A percentile compares a stretch with the other conserved stretches of the same genome.
Evolutionary conservation across 1,140 invertebrate genomes (phyloP).

Genomic region (Zaprionus nigranus): DNA sequence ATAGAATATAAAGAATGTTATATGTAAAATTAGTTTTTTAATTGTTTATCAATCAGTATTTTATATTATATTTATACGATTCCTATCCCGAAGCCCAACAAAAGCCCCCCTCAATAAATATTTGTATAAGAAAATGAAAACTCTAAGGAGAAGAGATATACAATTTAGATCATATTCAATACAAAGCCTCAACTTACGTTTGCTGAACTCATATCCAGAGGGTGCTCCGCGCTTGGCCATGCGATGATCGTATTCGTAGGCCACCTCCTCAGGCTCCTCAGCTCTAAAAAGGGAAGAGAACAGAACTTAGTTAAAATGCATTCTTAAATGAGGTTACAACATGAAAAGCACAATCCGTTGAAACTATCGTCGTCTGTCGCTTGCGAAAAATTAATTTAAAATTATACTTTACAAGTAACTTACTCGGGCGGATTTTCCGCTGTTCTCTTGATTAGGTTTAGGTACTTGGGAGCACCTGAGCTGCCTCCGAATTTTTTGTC

Average conservation of each 20-base stretch:
- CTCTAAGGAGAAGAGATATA: background rate
- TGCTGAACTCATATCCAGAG: slow-evolving; percentile 68
- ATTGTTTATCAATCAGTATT: slow-evolving; percentile 24
- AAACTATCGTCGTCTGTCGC: slow-evolving; percentile 14
- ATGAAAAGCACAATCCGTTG: slow-evolving; percentile 21
- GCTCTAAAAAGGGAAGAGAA: slow-evolving; percentile 58
- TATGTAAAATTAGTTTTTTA: slow-evolving; percentile 31
- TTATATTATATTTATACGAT: slow-evolving; percentile 29
- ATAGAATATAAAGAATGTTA: slow-evolving; percentile 38
- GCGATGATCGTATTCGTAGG: slow-evolving; percentile 72
- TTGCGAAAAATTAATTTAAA: slow-evolving; percentile 51
- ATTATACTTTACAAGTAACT: slow-evolving; percentile 82
- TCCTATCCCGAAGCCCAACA: slow-evolving; percentile 10
- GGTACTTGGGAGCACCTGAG: slow-evolving; percentile 61
- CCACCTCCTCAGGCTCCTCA: slow-evolving; percentile 68
- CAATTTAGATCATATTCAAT: slow-evolving; percentile 3
- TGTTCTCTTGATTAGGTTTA: slow-evolving; percentile 69
- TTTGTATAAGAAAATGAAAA: background rate
- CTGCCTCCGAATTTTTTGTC: slow-evolving; percentile 69
- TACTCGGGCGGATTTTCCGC: slow-evolving; percentile 80
- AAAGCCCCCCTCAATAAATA: background rate
- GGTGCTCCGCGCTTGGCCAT: slow-evolving; percentile 61
- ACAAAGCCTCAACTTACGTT: slow-evolving; percentile 61
- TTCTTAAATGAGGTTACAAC: background rate
- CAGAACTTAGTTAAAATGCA: slow-evolving; percentile 10